Percentiles rank a stretch among this genome's conserved stretches.
These are phyloP conservation scores for Bolinopsis microptera DNA, from an alignment of 37 sponge, comb jelly and placozoan genomes.

Conservation along the genomic window DNA sequence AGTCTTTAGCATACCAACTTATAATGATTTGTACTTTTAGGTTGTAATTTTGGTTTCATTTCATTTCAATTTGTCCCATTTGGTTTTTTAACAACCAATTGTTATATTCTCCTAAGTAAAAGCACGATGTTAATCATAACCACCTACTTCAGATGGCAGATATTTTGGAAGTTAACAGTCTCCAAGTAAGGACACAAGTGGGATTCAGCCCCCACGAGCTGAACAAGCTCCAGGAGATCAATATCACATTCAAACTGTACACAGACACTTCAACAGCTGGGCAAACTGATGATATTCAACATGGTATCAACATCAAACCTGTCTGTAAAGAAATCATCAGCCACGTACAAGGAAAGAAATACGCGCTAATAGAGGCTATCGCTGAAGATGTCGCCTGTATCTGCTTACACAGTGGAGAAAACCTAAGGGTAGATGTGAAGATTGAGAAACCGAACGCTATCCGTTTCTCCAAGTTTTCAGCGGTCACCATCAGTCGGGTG, in stretches of 20 bases:
- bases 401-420: neutral
- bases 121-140: too few relatives aligned
- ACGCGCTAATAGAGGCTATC: neutral
- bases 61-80: too few relatives aligned
- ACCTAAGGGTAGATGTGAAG: neutral
- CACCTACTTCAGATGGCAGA: neutral
- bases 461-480: neutral
- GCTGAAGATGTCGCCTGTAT: neutral
- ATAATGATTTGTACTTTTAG: too few relatives aligned
- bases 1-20: too few relatives aligned
- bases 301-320: neutral
- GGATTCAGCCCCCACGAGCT: neutral
- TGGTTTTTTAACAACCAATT: too few relatives aligned
- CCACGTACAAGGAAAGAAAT: neutral
- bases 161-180: slow-evolving; percentile 1
- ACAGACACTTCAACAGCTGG: neutral
- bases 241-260: neutral
- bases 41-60: too few relatives aligned
- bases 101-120: too few relatives aligned
- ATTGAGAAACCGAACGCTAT: neutral
- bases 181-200: neutral
- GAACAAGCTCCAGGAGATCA: neutral
- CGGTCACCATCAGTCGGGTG: neutral
- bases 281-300: neutral
- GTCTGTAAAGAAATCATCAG: neutral